These are phyloP conservation scores for Pangasianodon hypophthalmus DNA, from an alignment of 2,113 vertebrate species.

Conservation along the genomic window DNA sequence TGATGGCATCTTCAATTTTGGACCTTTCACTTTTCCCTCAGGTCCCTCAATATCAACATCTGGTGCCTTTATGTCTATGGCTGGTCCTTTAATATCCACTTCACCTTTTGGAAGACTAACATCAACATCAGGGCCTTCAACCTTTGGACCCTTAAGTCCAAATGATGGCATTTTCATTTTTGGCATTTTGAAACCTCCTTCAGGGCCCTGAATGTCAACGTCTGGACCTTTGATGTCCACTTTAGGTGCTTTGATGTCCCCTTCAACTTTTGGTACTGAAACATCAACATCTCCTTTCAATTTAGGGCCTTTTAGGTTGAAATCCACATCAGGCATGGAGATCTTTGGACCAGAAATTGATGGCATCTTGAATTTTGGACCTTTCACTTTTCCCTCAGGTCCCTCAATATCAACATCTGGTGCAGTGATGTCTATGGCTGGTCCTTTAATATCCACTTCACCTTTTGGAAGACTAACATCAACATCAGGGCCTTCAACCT, in stretches of 20 bases:
- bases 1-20: slow-evolving; percentile 23
- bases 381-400: slow-evolving; percentile 63
- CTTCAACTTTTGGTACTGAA: background rate
- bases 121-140: slow-evolving; percentile 36
- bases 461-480: background rate
- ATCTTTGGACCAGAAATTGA: slow-evolving; percentile 13
- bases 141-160: slow-evolving; percentile 54
- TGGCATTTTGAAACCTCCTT: slow-evolving; percentile 17
- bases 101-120: background rate
- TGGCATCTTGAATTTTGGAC: slow-evolving; percentile 61
- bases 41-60: slow-evolving; percentile 14
- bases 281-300: background rate
- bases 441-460: background rate
- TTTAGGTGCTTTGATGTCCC: background rate
- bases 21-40: slow-evolving; percentile 13
- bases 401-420: slow-evolving; percentile 58
- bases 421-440: slow-evolving; percentile 37
- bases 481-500: background rate
- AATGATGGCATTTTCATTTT: slow-evolving; percentile 71
- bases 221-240: background rate
- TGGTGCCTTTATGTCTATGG: background rate
- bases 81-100: background rate
- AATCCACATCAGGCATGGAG: slow-evolving; percentile 31
- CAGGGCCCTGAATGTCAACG: background rate
- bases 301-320: background rate